Conservation (phyloP, 1,140 invertebrate species). For the Rhizoglyphus robini region DNA sequence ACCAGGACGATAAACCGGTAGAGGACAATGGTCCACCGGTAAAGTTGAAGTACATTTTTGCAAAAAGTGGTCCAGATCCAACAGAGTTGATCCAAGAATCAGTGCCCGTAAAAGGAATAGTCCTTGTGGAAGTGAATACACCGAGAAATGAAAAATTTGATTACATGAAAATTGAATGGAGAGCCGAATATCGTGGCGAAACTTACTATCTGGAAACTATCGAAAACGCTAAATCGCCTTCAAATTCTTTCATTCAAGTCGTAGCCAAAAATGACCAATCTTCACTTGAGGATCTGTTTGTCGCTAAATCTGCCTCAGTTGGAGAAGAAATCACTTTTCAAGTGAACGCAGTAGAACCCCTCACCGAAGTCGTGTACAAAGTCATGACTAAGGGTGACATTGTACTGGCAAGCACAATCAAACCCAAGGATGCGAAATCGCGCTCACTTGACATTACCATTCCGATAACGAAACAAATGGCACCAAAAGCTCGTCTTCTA, state of each 20-base stretch:
- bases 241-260: conserved; percentile 60
- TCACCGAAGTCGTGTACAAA: conserved; percentile 41
- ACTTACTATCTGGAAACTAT: conserved; percentile 37
- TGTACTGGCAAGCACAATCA: conserved; percentile 51
- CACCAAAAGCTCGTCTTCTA: no score
- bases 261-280: conserved; percentile 21
- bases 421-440: conserved; percentile 31
- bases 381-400: conserved; percentile 75
- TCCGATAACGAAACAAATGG: conserved; percentile 60
- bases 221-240: conserved; percentile 52
- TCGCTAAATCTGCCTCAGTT: conserved; percentile 30
- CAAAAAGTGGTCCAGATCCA: conserved; percentile 48
- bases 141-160: no score
- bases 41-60: conserved; percentile 48
- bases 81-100: conserved; percentile 37
- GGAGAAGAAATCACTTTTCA: conserved; percentile 63
- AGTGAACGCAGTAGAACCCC: conserved; percentile 61
- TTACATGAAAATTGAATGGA: conserved; percentile 20
- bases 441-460: conserved; percentile 39
- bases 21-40: conserved; percentile 46
- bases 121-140: conserved; percentile 41
- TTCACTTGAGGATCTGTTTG: not conserved
- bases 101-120: conserved; percentile 52
- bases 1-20: no score
- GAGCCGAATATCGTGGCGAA: conserved; percentile 26